Conservation (phyloP, 2,888 invertebrate genomes). For the Drosophila diplacantha region DNA sequence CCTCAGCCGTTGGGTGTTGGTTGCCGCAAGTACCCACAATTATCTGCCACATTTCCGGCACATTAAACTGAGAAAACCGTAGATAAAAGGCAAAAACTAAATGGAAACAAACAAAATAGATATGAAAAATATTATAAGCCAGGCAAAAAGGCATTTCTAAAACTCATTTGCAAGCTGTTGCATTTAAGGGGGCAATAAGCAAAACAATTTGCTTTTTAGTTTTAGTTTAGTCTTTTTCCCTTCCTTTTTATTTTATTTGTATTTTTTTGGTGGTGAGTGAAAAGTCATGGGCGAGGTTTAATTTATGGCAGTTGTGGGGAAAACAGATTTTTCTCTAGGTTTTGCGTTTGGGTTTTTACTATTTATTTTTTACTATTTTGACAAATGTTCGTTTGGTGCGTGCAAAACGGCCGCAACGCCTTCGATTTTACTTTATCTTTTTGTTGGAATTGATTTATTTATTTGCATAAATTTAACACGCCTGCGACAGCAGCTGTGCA, state of each 20-base stretch:
- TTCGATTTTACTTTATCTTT: conserved; percentile 41
- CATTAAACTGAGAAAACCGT: conserved; percentile 37
- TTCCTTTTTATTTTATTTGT: not conserved
- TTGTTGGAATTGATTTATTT: conserved; percentile 59
- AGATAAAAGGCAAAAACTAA: conserved; percentile 16
- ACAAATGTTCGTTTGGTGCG: conserved; percentile 40
- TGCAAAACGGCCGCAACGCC: conserved; percentile 50
- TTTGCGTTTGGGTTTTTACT: not conserved
- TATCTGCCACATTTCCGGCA: conserved; percentile 54
- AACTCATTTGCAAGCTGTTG: conserved; percentile 54
- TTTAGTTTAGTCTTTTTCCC: conserved; percentile 12
- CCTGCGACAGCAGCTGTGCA: conserved; percentile 59
- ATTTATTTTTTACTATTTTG: conserved; percentile 35
- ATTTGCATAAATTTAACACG: conserved; percentile 71
- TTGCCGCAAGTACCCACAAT: conserved; percentile 11
- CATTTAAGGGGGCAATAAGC: conserved; percentile 39
- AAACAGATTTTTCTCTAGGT: conserved; percentile 36
- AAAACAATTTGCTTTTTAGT: conserved; percentile 25
- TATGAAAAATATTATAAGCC: conserved; percentile 14
- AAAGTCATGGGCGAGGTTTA: conserved; percentile 35
- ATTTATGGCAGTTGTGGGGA: conserved; percentile 26
- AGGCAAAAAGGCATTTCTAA: conserved; percentile 35
- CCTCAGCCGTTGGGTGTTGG: conserved; percentile 5
- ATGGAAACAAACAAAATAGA: not conserved
- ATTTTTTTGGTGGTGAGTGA: conserved; percentile 9